phyloP scores from a whole-genome alignment of 2,797 vertebrate genomes.

The Epinephelus malabaricus region DNA sequence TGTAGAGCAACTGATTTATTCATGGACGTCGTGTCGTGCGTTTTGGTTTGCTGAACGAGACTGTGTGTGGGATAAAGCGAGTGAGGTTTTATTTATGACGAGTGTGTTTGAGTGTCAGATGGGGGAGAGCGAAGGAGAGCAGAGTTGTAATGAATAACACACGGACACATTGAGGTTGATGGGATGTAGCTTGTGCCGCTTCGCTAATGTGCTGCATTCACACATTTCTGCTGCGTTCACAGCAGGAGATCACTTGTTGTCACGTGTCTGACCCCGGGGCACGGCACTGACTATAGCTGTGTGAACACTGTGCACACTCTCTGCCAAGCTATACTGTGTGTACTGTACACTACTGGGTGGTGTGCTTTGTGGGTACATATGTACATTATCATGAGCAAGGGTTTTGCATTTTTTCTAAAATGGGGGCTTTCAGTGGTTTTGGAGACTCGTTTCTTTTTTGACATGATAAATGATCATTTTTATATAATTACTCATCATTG shows the following conservation, averaged over 20 bases:
- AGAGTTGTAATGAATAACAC: slow-evolving; percentile 59
- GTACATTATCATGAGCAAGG: background rate
- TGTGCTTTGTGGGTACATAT: background rate
- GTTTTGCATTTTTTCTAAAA: background rate
- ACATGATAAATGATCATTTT: no score
- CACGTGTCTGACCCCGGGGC: slow-evolving; percentile 57
- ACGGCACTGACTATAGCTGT: slow-evolving; percentile 21
- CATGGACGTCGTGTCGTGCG: slow-evolving; percentile 7
- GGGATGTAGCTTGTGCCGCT: slow-evolving; percentile 51
- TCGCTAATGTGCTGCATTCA: slow-evolving; percentile 67
- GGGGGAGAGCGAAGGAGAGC: slow-evolving; percentile 25
- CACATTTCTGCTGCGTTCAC: slow-evolving; percentile 63
- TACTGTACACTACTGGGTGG: slow-evolving; percentile 13
- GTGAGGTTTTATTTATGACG: slow-evolving; percentile 54
- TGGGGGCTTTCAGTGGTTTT: no score
- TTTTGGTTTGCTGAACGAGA: slow-evolving; percentile 31
- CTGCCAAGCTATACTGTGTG: slow-evolving; percentile 5
- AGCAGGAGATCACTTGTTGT: slow-evolving; percentile 47
- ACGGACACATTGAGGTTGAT: slow-evolving; percentile 67
- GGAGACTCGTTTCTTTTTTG: no score
- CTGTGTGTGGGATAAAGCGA: slow-evolving; percentile 41
- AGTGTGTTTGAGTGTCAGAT: slow-evolving; percentile 52
- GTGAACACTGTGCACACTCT: background rate
- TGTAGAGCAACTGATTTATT: slow-evolving; percentile 41
- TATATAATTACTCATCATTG: no score